A percentile compares a stretch with the other conserved stretches of the same genome.
Evolutionary conservation across 1,140 invertebrate species (phyloP).

Genomic region (Carcinoscorpius rotundicauda): DNA sequence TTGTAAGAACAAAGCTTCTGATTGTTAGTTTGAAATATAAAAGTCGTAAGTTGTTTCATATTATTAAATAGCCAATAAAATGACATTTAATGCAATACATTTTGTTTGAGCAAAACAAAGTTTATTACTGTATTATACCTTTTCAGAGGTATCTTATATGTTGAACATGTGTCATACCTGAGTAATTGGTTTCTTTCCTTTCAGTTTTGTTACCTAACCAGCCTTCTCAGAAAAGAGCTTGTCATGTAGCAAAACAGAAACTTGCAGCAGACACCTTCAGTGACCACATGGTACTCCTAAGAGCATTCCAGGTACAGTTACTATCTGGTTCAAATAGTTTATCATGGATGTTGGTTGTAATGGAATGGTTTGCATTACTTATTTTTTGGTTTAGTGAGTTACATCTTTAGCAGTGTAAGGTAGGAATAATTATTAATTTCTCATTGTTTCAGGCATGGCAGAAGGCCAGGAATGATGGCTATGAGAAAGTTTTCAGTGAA

Average conservation of each 20-base stretch:
- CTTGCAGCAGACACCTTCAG: constrained; percentile 65
- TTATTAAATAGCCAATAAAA: no score
- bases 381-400: no score
- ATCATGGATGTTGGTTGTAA: no score
- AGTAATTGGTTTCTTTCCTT: constrained; percentile 26
- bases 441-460: constrained; percentile 41
- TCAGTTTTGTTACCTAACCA: constrained; percentile 59
- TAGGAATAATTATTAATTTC: constrained; percentile 30
- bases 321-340: no score
- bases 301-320: constrained; percentile 58
- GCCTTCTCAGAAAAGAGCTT: constrained; percentile 49
- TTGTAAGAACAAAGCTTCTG: no score
- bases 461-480: constrained; percentile 49
- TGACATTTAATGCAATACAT: no score
- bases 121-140: neutral
- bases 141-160: neutral
- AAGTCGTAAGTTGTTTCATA: no score
- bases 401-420: constrained; percentile 23
- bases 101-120: neutral
- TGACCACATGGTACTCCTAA: constrained; percentile 79
- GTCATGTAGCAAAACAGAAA: constrained; percentile 46
- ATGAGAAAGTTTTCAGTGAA: constrained; percentile 59
- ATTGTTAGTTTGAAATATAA: no score
- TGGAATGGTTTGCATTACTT: no score
- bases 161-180: neutral